Conservation (phyloP, 1,140 invertebrate genomes). For the Ceratosolen solmsi region DNA sequence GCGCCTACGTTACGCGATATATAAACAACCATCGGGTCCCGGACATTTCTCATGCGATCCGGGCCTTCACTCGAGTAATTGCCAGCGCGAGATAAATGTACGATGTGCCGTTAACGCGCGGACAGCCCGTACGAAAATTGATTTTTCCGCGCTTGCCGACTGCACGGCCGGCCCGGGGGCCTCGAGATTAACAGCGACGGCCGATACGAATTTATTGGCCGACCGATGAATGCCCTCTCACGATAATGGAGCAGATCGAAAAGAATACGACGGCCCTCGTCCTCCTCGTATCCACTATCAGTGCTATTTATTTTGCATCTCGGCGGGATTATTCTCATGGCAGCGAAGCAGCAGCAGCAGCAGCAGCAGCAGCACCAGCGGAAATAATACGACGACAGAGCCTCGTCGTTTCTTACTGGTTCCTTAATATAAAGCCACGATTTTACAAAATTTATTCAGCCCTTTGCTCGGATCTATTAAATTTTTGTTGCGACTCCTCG, state of each 20-base stretch:
- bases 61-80: conserved; percentile 52
- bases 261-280: neutral
- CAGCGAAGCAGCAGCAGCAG: too few relatives aligned
- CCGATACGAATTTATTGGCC: conserved; percentile 36
- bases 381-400: too few relatives aligned
- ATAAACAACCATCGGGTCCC: conserved; percentile 15
- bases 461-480: too few relatives aligned
- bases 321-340: too few relatives aligned
- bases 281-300: too few relatives aligned
- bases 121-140: conserved; percentile 51
- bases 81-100: conserved; percentile 49
- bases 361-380: too few relatives aligned
- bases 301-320: too few relatives aligned
- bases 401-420: too few relatives aligned
- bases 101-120: conserved; percentile 47
- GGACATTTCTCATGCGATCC: conserved; percentile 57
- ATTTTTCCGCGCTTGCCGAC: conserved; percentile 51
- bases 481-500: too few relatives aligned
- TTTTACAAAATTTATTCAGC: too few relatives aligned
- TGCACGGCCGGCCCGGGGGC: conserved; percentile 1
- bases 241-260: conserved; percentile 14
- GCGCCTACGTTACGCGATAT: neutral
- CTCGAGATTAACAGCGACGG: conserved; percentile 36
- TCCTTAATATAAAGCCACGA: too few relatives aligned
- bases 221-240: conserved; percentile 13